Evolutionary conservation across 2,797 vertebrate genomes (phyloP), one percentile per base, ranked within the genome.

Genomic region (Rhynchotus rufescens): DNA sequence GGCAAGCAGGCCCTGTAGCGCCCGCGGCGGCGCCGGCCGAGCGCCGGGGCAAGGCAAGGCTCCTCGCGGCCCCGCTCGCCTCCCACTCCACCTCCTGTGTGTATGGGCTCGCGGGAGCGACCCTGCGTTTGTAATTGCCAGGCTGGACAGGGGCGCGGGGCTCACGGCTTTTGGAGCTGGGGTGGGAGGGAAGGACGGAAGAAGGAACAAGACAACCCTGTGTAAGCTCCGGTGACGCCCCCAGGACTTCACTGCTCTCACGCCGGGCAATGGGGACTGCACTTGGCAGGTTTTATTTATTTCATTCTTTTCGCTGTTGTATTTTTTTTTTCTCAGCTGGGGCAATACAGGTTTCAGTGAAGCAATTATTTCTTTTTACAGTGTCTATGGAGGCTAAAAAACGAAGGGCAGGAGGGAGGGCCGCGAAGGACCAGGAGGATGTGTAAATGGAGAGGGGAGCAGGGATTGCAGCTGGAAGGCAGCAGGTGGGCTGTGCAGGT

Each of bases 1-100:
- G 99, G 99, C 75, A 99, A 99, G 97, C 99, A 98, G 97, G 96
- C 98, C 92, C 98, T 98, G 96, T 99, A 99, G 98, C 91, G 49
- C 97, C 97, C 61, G 28, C 52, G 88, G 96, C 36, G 36, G 93
- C 97, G 97, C 95, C 97, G 96, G 97, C 97, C 93, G 89, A 93
- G 95, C 84, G 95, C 94, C 94, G 49, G 8, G 44, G 89, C 89
- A n/a, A n/a, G n/a, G n/a, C n/a, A n/a, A n/a, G 36, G 36, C 36
- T 36, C 36, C 36, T 36, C 36, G 36, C 36, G 9, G 36, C 36
- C 36, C 36, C 40, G 42, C 42, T 42, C 42, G 42, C 15, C 42
- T 42, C 42, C 15, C 42, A 9, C 95, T 94, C 80, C 68, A 52
- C 77, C 66, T 95, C 15, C 93, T 86, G 64, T 28, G 44, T 69